Evolutionary conservation across 2,888 invertebrate genomes (phyloP), one percentile per base, ranked within the genome.

Genomic region (Oscheius sp.): DNA sequence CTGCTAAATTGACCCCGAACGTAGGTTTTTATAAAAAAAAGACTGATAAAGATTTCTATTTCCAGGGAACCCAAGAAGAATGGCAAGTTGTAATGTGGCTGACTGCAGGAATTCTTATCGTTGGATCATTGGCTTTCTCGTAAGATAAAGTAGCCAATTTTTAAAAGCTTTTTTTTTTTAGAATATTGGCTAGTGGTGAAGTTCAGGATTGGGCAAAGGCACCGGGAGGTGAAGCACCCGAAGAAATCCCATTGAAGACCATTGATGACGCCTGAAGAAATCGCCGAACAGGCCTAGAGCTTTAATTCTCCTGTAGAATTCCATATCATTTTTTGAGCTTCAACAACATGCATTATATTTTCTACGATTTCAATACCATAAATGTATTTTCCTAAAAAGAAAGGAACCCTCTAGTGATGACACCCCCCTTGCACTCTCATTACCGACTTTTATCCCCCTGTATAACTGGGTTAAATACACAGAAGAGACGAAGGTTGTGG

Each of bases 101-200:
- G 38, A 84, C 85, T 8, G 82, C 80, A 5, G 80, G 69, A 5
- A 84, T 89, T 4, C 86, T 88, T 68, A 67, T 86, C 14, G 70
- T 82, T 50, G 88, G 88, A 17, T 86, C 87, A 3, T 68, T 87
- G 0, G 74, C 88, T 68, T 88, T 86, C 80, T n/a, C 45, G 67
- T 67, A 22, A 57, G 57, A 33, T 22, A 12, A 5, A 24, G 9
- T 49, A 17, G 26, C 9, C 22, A 20, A 14, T 41, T 51, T 57
- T 44, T 45, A 26, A 63, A 56, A 0, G 30, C 71, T 4, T 28
- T 2, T 22, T 17, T 22, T n/a, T 57, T 67, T 33, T 33, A 66
- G 71, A 1, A 30, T 77, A 8, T 68, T 77, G 47, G 74, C 74
- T 33, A 70, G 70, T 28, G 77, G 77, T 51, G 73, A 74, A 22